Percentiles rank a stretch among this genome's conserved stretches.
Evolutionary conservation across 2,113 vertebrate species (phyloP).

Genomic region (Amphiprion percula): DNA sequence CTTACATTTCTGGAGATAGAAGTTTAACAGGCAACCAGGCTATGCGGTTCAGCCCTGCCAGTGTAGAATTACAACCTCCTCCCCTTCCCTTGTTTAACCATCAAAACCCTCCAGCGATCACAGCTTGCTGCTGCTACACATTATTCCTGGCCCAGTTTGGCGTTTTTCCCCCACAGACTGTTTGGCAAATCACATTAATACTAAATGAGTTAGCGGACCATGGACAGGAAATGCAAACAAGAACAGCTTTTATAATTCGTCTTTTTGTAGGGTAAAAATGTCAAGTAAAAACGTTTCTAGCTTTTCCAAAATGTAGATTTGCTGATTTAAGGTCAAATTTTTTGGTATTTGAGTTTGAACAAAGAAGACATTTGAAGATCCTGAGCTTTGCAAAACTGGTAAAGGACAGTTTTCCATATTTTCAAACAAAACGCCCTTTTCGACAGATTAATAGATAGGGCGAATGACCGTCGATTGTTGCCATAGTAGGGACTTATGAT

Average conservation of each 20-base stretch:
- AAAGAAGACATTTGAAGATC: too few species aligned
- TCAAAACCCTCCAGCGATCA: conserved; percentile 3
- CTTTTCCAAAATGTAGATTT: neutral
- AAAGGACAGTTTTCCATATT: neutral
- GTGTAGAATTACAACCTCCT: conserved; percentile 77
- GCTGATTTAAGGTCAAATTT: neutral
- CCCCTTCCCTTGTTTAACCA: conserved; percentile 49
- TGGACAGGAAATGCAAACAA: fast-evolving
- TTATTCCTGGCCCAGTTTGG: neutral
- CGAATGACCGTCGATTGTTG: too few species aligned
- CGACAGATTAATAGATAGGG: too few species aligned
- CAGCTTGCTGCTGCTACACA: conserved; percentile 25
- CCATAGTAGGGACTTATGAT: too few species aligned
- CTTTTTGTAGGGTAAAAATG: too few species aligned
- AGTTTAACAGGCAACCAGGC: conserved; percentile 20
- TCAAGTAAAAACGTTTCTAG: neutral
- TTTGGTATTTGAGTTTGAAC: too few species aligned
- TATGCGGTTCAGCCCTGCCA: conserved; percentile 45
- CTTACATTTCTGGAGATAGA: neutral
- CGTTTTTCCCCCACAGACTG: neutral
- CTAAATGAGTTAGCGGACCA: neutral
- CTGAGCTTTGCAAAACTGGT: too few species aligned
- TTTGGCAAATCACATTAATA: neutral
- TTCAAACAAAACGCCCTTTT: neutral
- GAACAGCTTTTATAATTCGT: neutral